Evolutionary conservation across 2,797 vertebrate genomes (phyloP).

Genomic region (Pseudotriccus pelzelni): DNA sequence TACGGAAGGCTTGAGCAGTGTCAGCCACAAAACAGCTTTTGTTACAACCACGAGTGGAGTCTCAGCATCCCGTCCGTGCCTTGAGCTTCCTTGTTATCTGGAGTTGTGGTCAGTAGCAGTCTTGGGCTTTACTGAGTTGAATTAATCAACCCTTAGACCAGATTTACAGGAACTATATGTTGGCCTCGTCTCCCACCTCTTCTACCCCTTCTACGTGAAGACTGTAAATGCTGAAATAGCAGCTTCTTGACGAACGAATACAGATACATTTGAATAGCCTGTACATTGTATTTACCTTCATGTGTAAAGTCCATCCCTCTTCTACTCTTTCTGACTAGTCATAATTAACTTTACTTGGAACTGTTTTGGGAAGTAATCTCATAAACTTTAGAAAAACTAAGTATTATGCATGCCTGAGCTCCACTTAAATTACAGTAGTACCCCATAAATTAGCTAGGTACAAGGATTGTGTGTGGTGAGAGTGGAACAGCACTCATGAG

Average conservation of each 20-base stretch:
- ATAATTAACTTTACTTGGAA: background rate
- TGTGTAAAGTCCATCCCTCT: background rate
- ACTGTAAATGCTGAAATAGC: background rate
- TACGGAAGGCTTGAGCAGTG: background rate
- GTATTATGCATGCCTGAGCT: background rate
- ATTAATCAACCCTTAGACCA: background rate
- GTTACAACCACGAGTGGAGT: rapidly evolving
- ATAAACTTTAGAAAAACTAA: background rate
- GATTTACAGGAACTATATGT: background rate
- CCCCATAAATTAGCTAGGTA: background rate
- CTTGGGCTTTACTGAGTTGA: background rate
- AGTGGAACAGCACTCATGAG: background rate
- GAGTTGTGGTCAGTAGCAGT: background rate
- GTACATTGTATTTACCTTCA: rapidly evolving
- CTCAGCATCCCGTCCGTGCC: background rate
- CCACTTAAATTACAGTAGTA: background rate
- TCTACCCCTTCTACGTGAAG: background rate
- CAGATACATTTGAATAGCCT: background rate
- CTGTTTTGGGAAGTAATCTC: background rate
- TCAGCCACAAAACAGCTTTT: background rate
- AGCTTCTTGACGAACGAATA: background rate
- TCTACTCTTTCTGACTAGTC: background rate
- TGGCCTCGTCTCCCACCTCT: background rate
- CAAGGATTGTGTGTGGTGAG: background rate
- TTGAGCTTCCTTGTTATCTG: background rate